A percentile compares a stretch with the other conserved stretches of the same genome.
These are phyloP conservation scores for Macrobrachium nipponense DNA, from an alignment of 1,140 invertebrate species.

Conservation along the genomic window DNA sequence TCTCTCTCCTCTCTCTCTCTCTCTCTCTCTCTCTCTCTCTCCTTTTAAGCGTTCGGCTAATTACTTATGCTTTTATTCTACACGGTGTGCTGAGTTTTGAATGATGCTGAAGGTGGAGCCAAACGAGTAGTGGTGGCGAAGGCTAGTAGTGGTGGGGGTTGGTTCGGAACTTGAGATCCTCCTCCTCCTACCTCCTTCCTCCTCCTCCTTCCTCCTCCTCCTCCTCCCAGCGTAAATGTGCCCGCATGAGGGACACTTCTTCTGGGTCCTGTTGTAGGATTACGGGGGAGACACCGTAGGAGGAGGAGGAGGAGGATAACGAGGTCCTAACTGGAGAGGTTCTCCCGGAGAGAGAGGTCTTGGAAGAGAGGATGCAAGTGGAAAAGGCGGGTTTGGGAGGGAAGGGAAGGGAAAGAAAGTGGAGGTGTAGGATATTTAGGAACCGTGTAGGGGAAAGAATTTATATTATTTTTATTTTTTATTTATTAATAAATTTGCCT, in stretches of 20 bases:
- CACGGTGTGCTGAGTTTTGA: too few species aligned
- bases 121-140: not conserved
- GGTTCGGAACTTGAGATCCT: not conserved
- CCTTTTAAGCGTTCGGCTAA: too few species aligned
- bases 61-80: too few species aligned
- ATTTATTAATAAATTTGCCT: too few species aligned
- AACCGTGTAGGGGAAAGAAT: not conserved
- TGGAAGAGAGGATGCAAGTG: not conserved
- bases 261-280: not conserved
- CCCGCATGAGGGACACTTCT: slow-evolving; percentile 38
- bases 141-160: slow-evolving; percentile 1
- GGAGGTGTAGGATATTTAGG: not conserved
- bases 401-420: not conserved
- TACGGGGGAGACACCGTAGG: not conserved
- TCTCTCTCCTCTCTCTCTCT: too few species aligned
- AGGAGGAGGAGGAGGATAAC: not conserved
- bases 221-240: slow-evolving; percentile 47
- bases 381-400: not conserved
- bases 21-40: too few species aligned
- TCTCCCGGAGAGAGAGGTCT: not conserved
- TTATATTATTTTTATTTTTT: too few species aligned
- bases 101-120: too few species aligned
- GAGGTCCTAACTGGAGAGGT: slow-evolving; percentile 10
- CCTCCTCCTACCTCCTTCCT: too few species aligned
- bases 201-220: not conserved